Evolutionary conservation across 2,113 vertebrate species (phyloP).

Genomic region (Phoxinus phoxinus): DNA sequence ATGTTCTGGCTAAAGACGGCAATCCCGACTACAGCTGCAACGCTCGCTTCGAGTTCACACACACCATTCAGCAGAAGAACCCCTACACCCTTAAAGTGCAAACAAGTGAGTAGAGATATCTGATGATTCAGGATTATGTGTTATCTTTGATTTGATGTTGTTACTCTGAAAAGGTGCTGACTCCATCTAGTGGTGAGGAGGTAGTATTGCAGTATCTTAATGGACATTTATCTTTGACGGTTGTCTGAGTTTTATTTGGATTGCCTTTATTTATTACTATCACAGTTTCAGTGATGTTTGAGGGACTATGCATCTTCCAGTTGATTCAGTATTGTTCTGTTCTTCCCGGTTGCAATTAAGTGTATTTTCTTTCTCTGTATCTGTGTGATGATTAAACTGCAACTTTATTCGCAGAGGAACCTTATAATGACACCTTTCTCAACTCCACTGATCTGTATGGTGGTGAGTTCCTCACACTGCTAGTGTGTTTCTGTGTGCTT

Average conservation of each 20-base stretch:
- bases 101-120: constrained; percentile 84
- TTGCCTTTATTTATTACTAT: neutral
- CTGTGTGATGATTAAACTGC: constrained; percentile 70
- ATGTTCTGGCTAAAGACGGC: constrained; percentile 86
- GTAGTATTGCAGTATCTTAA: constrained; percentile 38
- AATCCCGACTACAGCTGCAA: constrained; percentile 96
- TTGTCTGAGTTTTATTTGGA: neutral
- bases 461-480: constrained; percentile 84
- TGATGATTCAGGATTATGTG: neutral
- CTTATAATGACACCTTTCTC: constrained; percentile 89
- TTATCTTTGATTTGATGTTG: neutral
- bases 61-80: constrained; percentile 99
- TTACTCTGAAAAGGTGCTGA: neutral
- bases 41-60: constrained; percentile 93
- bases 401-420: constrained; percentile 86
- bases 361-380: neutral
- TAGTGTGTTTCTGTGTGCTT: constrained; percentile 64
- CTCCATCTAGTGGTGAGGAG: constrained; percentile 60
- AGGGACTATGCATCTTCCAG: neutral
- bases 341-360: neutral
- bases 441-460: constrained; percentile 88
- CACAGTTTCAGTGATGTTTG: neutral
- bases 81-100: constrained; percentile 91
- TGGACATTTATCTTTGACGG: neutral
- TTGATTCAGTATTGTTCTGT: neutral